Evolutionary conservation across 2,888 invertebrate species (phyloP), one percentile per base, ranked within the genome.

Genomic region (Pyrgus malvae): DNA sequence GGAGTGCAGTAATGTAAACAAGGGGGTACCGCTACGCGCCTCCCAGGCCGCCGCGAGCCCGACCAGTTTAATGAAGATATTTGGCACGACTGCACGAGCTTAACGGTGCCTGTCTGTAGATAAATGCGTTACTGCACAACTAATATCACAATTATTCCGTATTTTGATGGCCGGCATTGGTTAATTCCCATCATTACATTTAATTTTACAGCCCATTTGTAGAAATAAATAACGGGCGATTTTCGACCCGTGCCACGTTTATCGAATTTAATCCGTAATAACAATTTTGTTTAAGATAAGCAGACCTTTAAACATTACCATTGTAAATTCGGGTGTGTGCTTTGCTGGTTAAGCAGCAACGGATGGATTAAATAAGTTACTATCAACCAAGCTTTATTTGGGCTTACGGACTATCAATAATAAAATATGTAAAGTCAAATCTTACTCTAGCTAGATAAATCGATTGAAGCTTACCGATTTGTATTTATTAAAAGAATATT

Each of bases 11-110:
- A 68, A 71, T 71, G 76, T 76, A 78, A 76, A 76, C 76, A 73
- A 72, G 68, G 76, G 73, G 72, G 80, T 75, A 77, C 78, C 76
- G 82, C 77, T 78, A 76, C 63, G 56, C 70, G 64, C 70, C 70
- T 62, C 58, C 60, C 44, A 19, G 38, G 48, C 56, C 45, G 37
- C 40, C 49, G 74, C 74, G 65, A 68, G 68, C 66, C 71, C 76
- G 75, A 77, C 80, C 80, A 79, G 78, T 81, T 80, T 85, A 85
- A 88, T 85, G 81, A 86, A 86, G 84, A 86, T 83, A 88, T 88
- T 86, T 86, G 87, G 88, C 87, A 85, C 85, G 85, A 82, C 64
- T 77, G 76, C 76, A 74, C 80, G 74, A 74, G 78, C 78, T 76
- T 81, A 86, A 82, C 82, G 79, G 83, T 77, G 73, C 74, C 68